Conservation (phyloP, 2,888 invertebrate species). For the Melanotus villosus region DNA sequence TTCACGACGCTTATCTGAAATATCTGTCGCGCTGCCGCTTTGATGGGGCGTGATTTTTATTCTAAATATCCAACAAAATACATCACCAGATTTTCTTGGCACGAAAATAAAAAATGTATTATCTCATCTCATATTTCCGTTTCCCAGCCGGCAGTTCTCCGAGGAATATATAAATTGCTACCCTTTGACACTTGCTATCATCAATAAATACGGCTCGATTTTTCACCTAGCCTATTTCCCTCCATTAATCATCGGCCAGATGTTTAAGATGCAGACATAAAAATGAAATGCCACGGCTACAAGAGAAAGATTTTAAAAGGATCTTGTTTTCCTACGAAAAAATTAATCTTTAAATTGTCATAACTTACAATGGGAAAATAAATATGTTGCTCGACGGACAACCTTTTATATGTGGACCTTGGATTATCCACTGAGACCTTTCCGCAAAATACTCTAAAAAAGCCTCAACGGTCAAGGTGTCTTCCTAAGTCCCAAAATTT, state of each 20-base stretch:
- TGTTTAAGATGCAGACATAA: slow-evolving; percentile 50
- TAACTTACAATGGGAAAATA: slow-evolving; percentile 30
- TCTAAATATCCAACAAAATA: slow-evolving; percentile 35
- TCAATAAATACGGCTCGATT: slow-evolving; percentile 60
- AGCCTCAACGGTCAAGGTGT: no score
- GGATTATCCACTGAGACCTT: slow-evolving; percentile 12
- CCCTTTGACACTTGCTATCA: slow-evolving; percentile 61
- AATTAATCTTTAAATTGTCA: slow-evolving; percentile 37
- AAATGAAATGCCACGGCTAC: slow-evolving; percentile 48
- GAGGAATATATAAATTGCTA: slow-evolving; percentile 60
- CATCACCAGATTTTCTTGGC: slow-evolving; percentile 38
- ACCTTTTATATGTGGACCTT: slow-evolving; percentile 21
- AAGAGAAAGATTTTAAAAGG: slow-evolving; percentile 36
- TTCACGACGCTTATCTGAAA: slow-evolving; percentile 24
- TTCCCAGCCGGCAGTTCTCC: slow-evolving; percentile 39
- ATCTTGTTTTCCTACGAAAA: slow-evolving; percentile 31
- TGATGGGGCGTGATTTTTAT: slow-evolving; percentile 37
- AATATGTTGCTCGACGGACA: slow-evolving; percentile 18
- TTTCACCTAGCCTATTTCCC: slow-evolving; percentile 56
- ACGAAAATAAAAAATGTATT: slow-evolving; percentile 40
- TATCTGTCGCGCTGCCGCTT: slow-evolving; percentile 24
- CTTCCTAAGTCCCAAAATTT: no score
- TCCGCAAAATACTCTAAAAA: no score
- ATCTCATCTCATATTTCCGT: slow-evolving; percentile 42
- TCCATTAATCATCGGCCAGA: slow-evolving; percentile 60